phyloP scores from a whole-genome alignment of 2,888 invertebrate genomes.

The Pseudococcus jackbeardsleyi region DNA sequence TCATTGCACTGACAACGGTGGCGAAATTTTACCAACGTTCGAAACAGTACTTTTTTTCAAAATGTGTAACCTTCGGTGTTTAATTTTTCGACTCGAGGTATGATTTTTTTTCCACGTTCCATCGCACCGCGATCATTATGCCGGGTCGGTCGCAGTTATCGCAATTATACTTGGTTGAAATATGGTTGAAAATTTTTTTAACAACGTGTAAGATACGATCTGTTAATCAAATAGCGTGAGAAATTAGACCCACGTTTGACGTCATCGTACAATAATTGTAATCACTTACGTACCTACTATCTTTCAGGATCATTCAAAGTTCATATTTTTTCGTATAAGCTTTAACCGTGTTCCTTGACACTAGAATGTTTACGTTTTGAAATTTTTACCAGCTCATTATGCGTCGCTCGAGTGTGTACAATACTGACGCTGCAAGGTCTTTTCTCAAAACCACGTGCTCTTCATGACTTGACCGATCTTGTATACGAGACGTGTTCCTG shows the following conservation, averaged over 20 bases:
- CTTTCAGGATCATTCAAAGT: constrained; percentile 5
- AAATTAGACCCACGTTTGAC: neutral
- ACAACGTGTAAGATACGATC: constrained; percentile 20
- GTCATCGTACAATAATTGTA: neutral
- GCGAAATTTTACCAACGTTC: neutral
- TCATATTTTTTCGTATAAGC: neutral
- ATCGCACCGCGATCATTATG: neutral
- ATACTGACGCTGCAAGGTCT: neutral
- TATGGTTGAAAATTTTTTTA: constrained; percentile 8
- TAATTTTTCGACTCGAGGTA: neutral
- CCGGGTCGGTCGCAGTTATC: neutral
- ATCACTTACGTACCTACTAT: constrained; percentile 23
- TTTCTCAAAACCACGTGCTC: neutral
- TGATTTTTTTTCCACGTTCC: neutral
- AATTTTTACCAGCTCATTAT: neutral
- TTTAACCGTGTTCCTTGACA: neutral
- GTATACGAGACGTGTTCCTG: no score
- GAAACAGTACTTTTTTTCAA: neutral
- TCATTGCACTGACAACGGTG: neutral
- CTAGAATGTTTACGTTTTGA: neutral
- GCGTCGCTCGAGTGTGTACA: neutral
- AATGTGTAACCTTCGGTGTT: neutral
- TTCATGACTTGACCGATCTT: neutral
- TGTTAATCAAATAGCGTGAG: constrained; percentile 20
- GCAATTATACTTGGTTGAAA: constrained; percentile 9